A percentile compares a stretch with the other conserved stretches of the same genome.
Conservation (phyloP, 2,888 invertebrate genomes). For the Drymonia ruficornis region DNA sequence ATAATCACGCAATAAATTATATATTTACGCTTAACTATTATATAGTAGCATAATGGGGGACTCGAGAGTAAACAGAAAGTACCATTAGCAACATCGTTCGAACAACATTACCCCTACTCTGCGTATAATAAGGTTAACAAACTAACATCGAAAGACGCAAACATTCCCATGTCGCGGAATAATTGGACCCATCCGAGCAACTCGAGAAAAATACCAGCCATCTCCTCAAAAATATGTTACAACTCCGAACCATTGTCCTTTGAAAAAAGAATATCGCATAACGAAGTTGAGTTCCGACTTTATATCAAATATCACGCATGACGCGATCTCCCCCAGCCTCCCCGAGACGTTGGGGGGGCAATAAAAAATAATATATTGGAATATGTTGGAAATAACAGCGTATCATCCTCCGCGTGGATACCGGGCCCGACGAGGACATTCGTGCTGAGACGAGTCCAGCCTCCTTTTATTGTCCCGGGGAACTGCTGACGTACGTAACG, state of each 20-base stretch:
- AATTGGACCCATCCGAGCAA: slow-evolving; percentile 75
- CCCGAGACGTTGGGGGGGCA: slow-evolving; percentile 62
- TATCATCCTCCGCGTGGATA: slow-evolving; percentile 80
- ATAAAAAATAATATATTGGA: slow-evolving; percentile 86
- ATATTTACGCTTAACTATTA: neutral
- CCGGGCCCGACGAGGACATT: slow-evolving; percentile 66
- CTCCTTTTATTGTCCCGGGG: slow-evolving; percentile 74
- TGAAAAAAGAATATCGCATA: slow-evolving; percentile 84
- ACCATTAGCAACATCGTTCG: slow-evolving; percentile 32
- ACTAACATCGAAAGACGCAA: slow-evolving; percentile 68
- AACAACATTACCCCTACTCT: slow-evolving; percentile 32
- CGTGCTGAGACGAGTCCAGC: slow-evolving; percentile 77
- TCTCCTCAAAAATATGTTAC: slow-evolving; percentile 78
- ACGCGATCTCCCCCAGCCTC: slow-evolving; percentile 66
- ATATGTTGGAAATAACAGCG: slow-evolving; percentile 85
- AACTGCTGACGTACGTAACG: slow-evolving; percentile 73
- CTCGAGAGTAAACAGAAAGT: slow-evolving; percentile 13
- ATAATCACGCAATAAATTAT: neutral
- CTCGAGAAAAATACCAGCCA: slow-evolving; percentile 74
- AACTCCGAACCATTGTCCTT: slow-evolving; percentile 80
- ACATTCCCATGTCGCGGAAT: slow-evolving; percentile 71
- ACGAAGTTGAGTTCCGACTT: slow-evolving; percentile 84
- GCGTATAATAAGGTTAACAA: slow-evolving; percentile 62
- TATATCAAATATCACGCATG: slow-evolving; percentile 85
- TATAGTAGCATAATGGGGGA: neutral